Evolutionary conservation across 2,113 vertebrate species (phyloP), one percentile per base, ranked within the genome.

Genomic region (Electrona antarctica): DNA sequence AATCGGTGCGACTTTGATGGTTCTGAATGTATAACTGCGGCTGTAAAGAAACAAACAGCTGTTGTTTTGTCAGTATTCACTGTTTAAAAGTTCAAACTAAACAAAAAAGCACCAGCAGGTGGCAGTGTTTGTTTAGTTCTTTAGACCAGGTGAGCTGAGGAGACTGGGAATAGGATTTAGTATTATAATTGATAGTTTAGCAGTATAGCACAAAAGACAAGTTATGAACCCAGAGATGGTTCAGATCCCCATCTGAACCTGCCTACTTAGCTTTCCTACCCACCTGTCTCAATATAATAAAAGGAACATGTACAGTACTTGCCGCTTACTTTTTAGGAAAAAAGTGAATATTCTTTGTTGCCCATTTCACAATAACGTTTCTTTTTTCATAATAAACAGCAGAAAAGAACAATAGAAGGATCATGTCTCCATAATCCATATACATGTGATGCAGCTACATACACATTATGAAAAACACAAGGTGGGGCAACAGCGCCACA

Each of bases 401-500:
- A 1, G 64, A 47, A 56, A 0, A 48, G 47, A 29, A 56, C 49
- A 21, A 59, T 62, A 21, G 14, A 47, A 57, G 33, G 29, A 28
- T 33, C 7, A 60, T 3, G 13, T 5, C 33, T 3, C 14, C 28
- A 2, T 67, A 73, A 21, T 3, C 14, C 28, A 2, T 67, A 73
- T 11, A 13, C 15, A 65, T 45, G 0, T 3, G 0, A 3, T 49
- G 69, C 10, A 47, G 75, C 28, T 64, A 60, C 33, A 10, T 62
- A 47, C 60, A 62, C 61, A 29, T 48, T 41, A 21, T 54, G 13
- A 69, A 3, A 55, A 69, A 1, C 6, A 50, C 57, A 54, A 45
- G 49, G 76, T 2, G 45, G 64, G 52, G 54, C 78, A 81, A 74
- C 8, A 65, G 68, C 78, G 47, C 82, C 88, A 85, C 75, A 81